Conservation (phyloP, 2,113 vertebrate genomes). For the Anseranas semipalmata region DNA sequence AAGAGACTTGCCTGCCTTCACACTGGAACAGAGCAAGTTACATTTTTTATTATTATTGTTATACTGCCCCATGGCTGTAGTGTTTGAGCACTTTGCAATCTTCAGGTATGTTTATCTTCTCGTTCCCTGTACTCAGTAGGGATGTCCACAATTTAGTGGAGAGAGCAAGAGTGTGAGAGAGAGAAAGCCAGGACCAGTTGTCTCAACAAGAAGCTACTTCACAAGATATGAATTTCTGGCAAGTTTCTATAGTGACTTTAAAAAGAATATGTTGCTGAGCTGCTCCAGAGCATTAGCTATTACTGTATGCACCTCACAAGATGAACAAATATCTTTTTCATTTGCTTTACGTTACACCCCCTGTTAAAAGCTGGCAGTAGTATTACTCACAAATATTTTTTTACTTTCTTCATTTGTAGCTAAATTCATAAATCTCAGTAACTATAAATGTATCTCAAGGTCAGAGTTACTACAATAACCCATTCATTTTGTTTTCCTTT, state of each 20-base stretch:
- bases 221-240: neutral
- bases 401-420: constrained; percentile 46
- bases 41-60: neutral
- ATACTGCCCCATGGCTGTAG: neutral
- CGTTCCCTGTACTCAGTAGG: neutral
- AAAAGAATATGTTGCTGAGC: neutral
- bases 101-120: neutral
- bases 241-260: neutral
- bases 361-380: neutral
- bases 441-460: constrained; percentile 69
- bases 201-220: neutral
- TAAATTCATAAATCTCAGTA: constrained; percentile 65
- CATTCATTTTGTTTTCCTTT: constrained; percentile 79
- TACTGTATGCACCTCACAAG: neutral
- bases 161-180: accelerated
- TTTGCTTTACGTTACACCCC: neutral
- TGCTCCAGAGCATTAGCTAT: neutral
- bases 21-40: neutral
- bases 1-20: neutral
- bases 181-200: neutral
- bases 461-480: constrained; percentile 70
- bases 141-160: neutral
- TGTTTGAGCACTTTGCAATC: neutral
- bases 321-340: constrained; percentile 2
- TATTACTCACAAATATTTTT: neutral